Base-by-base conservation (phyloP, 1,140 invertebrate species). In the Leptopilina clavipes region DNA sequence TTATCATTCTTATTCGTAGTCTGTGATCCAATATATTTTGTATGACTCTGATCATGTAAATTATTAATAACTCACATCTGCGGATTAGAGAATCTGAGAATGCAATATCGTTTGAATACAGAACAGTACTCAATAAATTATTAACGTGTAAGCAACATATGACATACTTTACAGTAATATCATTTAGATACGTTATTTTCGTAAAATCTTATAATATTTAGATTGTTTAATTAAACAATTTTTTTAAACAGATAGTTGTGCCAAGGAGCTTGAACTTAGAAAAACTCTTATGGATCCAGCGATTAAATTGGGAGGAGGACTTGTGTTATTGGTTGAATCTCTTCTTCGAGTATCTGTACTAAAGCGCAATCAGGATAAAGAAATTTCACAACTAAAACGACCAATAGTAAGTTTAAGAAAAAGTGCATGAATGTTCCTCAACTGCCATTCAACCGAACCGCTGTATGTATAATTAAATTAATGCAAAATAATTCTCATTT, bases 271-370 rank as follows among this genome's bases (percentile, higher is more conserved):
- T 37, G 85, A 89, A 73, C 71, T 91, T 11, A 73, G 83, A 37
- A 82, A 75, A 71, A 78, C 79, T 0, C 65, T 91, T 40, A 90
- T 88, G 77, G 79, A 85, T 56, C 59, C 76, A 0, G 82, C 79
- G 12, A 80, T 89, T 3, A 88, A 86, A 54, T 76, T 91, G 11
- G 86, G 84, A 31, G 84, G 84, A 37, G 90, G 90, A 75, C 79
- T 90, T 71, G 81, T 87, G 10, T 77, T 85, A n/a, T 76, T 90
- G 37, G 84, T 90, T 2, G 89, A 91, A 37, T 82, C 80, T 10
- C 74, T 91, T 14, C 73, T 91, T 11, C 86, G 86, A 77, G 82
- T 90, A 17, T 89, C 90, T 1, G 87, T 90, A 83, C 37, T 90
- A 1, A 87, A 81, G 73, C 84, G 88, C 0, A 87, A 84, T 45